Percentiles rank a stretch among this genome's conserved stretches.
These are phyloP conservation scores for Dolichotis patagonum DNA, from an alignment of 2,113 vertebrate genomes.

Conservation along the genomic window DNA sequence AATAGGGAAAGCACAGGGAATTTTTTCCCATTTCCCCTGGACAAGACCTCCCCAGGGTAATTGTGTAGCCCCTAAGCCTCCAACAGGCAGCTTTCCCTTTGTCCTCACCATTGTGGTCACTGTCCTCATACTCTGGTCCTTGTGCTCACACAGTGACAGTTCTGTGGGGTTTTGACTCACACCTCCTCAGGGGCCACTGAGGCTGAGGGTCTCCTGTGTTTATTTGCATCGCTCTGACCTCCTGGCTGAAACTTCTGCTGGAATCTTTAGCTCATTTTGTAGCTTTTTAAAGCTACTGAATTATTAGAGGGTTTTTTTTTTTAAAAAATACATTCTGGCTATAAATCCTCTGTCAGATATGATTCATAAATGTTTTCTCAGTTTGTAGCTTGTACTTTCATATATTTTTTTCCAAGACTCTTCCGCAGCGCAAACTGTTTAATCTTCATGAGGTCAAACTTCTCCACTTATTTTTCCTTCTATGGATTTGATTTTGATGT, in stretches of 20 bases:
- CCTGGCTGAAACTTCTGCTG: background rate
- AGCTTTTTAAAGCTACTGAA: background rate
- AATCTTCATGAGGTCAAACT: background rate
- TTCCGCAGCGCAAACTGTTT: background rate
- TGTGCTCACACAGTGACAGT: background rate
- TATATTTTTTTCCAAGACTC: background rate
- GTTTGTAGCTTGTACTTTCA: background rate
- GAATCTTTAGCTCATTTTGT: fast-evolving
- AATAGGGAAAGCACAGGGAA: background rate
- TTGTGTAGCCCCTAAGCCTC: background rate
- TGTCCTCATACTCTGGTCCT: background rate
- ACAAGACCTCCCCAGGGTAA: background rate
- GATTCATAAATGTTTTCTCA: background rate
- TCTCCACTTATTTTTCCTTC: background rate
- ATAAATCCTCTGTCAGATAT: background rate
- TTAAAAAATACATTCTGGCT: background rate
- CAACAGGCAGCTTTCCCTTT: background rate
- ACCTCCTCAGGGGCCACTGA: fast-evolving
- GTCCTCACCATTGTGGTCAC: background rate
- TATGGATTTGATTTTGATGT: background rate
- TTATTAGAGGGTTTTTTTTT: background rate
- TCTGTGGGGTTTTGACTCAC: fast-evolving
- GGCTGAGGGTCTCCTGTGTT: fast-evolving
- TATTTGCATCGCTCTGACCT: fast-evolving
- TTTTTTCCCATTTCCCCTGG: background rate